Conservation (phyloP, 2,113 vertebrate species). For the Lepidothrix coronata region DNA sequence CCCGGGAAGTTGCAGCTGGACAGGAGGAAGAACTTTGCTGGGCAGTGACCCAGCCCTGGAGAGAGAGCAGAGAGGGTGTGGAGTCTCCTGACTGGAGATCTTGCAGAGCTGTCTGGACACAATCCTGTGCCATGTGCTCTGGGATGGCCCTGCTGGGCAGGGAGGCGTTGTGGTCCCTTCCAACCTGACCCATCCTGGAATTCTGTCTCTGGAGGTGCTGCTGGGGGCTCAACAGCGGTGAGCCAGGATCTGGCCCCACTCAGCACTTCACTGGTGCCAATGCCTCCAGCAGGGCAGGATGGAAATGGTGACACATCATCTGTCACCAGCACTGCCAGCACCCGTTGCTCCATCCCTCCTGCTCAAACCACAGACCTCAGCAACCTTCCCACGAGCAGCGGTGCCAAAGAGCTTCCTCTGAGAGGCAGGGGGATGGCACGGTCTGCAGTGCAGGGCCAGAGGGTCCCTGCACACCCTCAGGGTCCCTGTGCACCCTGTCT, state of each 20-base stretch:
- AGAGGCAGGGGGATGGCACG: neutral
- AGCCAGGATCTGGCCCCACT: neutral
- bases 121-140: no score
- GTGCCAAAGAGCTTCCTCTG: neutral
- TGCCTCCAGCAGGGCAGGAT: neutral
- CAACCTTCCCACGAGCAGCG: neutral
- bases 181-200: neutral
- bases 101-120: accelerated
- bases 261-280: neutral
- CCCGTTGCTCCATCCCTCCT: neutral
- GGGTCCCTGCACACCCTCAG: neutral
- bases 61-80: neutral
- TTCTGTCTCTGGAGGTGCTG: neutral
- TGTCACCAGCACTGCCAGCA: neutral
- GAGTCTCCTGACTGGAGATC: neutral
- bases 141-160: neutral
- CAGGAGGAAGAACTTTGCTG: neutral
- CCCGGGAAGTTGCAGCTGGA: neutral
- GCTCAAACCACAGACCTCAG: neutral
- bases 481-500: neutral
- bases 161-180: neutral
- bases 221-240: accelerated
- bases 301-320: accelerated
- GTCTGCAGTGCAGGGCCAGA: accelerated
- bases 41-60: neutral